phyloP scores from a whole-genome alignment of 2,888 invertebrate genomes.

The Lochmaea crataegi region DNA sequence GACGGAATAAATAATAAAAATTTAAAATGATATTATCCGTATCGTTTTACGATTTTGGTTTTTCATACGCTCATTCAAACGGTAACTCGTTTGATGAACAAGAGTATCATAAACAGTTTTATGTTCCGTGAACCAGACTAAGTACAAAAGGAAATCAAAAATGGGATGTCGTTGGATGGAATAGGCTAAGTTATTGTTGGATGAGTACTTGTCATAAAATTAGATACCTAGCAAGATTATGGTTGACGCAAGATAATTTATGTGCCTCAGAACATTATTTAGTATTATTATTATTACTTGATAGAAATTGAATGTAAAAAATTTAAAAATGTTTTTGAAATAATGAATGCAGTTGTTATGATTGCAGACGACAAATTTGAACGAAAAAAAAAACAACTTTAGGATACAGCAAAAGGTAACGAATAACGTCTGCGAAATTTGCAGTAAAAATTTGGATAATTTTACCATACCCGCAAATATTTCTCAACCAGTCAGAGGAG shows the following conservation, averaged over 20 bases:
- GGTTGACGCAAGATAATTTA: background rate
- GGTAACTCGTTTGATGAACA: slow-evolving; percentile 34
- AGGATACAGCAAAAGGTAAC: too few species aligned
- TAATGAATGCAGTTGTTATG: too few species aligned
- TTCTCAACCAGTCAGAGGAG: too few species aligned
- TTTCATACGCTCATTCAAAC: slow-evolving; percentile 31
- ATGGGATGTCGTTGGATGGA: background rate
- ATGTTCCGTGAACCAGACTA: slow-evolving; percentile 39
- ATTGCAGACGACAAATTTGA: too few species aligned
- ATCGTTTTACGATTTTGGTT: slow-evolving; percentile 35
- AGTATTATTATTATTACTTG: too few species aligned
- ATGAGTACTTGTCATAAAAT: background rate
- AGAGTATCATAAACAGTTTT: slow-evolving; percentile 36
- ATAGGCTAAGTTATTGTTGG: background rate
- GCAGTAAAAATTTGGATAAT: too few species aligned
- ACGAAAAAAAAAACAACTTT: too few species aligned
- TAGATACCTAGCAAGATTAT: background rate
- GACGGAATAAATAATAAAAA: slow-evolving; percentile 3
- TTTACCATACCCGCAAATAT: too few species aligned
- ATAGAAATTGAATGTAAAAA: too few species aligned
- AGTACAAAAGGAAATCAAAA: slow-evolving; percentile 1
- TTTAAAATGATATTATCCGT: slow-evolving; percentile 1
- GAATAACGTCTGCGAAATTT: too few species aligned
- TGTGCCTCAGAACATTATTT: background rate
- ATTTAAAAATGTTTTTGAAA: too few species aligned